Evolutionary conservation across 2,888 invertebrate genomes (phyloP), one percentile per base, ranked within the genome.

Genomic region (Rhagophthalmus giganteus): DNA sequence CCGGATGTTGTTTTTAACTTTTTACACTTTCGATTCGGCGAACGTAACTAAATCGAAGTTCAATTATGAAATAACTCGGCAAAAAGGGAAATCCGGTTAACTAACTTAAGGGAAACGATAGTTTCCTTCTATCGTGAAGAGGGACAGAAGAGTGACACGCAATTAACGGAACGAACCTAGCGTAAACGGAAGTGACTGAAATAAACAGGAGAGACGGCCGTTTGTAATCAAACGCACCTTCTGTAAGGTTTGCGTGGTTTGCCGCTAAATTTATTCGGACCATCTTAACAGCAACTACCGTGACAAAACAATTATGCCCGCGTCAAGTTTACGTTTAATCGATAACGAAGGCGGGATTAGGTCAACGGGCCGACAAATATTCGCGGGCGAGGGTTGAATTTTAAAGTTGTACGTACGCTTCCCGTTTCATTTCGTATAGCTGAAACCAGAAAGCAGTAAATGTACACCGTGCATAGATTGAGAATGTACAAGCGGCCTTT

Each of bases 121-220:
- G 37, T 37, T 37, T 12, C 26, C 28, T 26, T 11, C 7, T 24
- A 10, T 39, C 20, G 9, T 2, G 34, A 11, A 28, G 25, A 16
- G 45, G 24, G 24, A 11, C 9, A 12, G 31, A 37, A 45, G 45
- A 37, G 45, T 42, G 49, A 49, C 39, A 37, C 27, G 49, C 49
- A 49, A 49, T 49, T 49, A 49, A 49, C 25, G 32, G 33, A 32
- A 42, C 42, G 49, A 42, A 26, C 15, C 32, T 49, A 42, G 37
- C 49, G 41, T 42, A 37, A 42, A 42, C 35, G 37, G 49, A 42
- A 49, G 35, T 42, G 49, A 49, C 35, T 31, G 32, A 37, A 42
- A 49, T 49, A 49, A 49, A 42, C 42, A 49, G 32, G 35, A 37
- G 42, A 42, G 26, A 26, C 33, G 32, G 38, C 39, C 32, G 38